Percentiles rank a stretch among this genome's conserved stretches.
These are phyloP conservation scores for Chironomus tepperi DNA, from an alignment of 1,140 invertebrate species.

Conservation along the genomic window DNA sequence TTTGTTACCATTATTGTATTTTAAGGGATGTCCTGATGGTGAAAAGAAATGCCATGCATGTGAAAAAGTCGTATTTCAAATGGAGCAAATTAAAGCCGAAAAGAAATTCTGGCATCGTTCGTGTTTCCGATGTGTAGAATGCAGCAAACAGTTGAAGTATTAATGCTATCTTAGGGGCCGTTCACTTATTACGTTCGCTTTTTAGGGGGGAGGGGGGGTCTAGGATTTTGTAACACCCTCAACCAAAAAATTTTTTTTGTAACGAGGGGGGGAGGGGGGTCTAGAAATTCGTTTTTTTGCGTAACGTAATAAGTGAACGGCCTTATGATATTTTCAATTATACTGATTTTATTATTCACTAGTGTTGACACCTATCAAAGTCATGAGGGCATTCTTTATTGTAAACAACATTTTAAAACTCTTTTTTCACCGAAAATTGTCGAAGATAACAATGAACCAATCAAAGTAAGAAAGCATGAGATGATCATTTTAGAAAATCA, in stretches of 20 bases:
- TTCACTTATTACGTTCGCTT: too few relatives aligned
- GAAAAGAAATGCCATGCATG: constrained; percentile 66
- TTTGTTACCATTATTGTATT: not conserved
- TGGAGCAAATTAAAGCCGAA: constrained; percentile 87
- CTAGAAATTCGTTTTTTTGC: too few relatives aligned
- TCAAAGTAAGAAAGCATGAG: constrained; percentile 71
- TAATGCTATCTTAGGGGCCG: too few relatives aligned
- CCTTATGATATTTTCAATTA: constrained; percentile 25
- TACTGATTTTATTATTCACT: constrained; percentile 33
- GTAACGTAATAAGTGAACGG: too few relatives aligned
- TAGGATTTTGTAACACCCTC: too few relatives aligned
- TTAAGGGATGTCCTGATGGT: constrained; percentile 32
- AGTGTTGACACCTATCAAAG: constrained; percentile 85
- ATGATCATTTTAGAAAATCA: constrained; percentile 87
- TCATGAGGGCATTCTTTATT: constrained; percentile 79
- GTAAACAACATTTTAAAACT: constrained; percentile 87
- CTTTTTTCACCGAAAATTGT: constrained; percentile 86
- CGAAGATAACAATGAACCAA: constrained; percentile 57
- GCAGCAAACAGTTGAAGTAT: constrained; percentile 78
- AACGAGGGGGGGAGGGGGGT: too few relatives aligned
- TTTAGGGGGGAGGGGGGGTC: too few relatives aligned
- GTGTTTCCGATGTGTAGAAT: constrained; percentile 83
- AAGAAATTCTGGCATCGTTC: constrained; percentile 80
- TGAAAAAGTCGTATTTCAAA: constrained; percentile 82
- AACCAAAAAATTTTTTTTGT: too few relatives aligned